Base-by-base conservation (phyloP, 37 sponge, comb jelly and placozoan genomes). In the Beroe ovata region DNA sequence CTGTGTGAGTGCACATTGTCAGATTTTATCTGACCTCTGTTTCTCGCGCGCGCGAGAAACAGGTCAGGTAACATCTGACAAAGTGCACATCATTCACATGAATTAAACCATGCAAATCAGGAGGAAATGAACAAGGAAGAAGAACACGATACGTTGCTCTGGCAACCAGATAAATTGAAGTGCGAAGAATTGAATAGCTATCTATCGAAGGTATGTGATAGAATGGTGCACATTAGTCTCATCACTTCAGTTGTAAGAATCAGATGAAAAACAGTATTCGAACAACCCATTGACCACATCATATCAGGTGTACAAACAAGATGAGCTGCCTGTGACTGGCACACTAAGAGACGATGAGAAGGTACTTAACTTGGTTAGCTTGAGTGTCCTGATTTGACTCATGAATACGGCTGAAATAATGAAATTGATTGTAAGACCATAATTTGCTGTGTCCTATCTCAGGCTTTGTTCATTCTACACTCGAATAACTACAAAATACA, bases 381-480 rank as follows among this genome's bases (percentile, higher is more conserved):
- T 58, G 59, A 58, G 16, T 58, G 16, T 58, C 59, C 18, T 58
- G 16, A 19, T 58, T 58, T 18, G 16, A 58, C 59, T 18, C 11
- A 19, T 11, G 18, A 19, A 58, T 58, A 58, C 11, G 11, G 11
- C 11, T 58, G 18, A 19, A n/a, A n/a, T n/a, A n/a, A n/a, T n/a
- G n/a, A n/a, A n/a, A n/a, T n/a, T n/a, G n/a, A n/a, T n/a, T n/a
- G n/a, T n/a, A n/a, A n/a, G n/a, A n/a, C n/a, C n/a, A n/a, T n/a
- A n/a, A n/a, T n/a, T n/a, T n/a, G n/a, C n/a, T n/a, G n/a, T n/a
- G n/a, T n/a, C n/a, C n/a, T n/a, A n/a, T n/a, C n/a, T n/a, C n/a
- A n/a, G n/a, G n/a, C n/a, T n/a, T 54, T 77, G 47, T 77, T n/a
- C 28, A 77, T 25, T 41, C 54, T 77, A 41, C 84, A 77, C 84